Base-by-base conservation (phyloP, 2,888 invertebrate genomes). In the Empis stercorea region DNA sequence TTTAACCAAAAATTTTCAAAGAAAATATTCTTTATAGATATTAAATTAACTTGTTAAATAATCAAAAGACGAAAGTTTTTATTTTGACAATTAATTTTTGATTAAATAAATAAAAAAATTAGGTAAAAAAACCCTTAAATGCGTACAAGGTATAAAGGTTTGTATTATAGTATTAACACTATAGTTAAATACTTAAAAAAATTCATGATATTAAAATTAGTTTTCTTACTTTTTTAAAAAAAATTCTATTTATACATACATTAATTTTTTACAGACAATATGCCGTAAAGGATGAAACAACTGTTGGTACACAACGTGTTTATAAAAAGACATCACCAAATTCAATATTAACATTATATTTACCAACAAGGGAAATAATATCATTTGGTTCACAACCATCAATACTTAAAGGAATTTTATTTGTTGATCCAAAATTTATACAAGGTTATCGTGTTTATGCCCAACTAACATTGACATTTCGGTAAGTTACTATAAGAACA, bases 401-500 rank as follows among this genome's bases (percentile, higher is more conserved):
- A 64, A 79, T 78, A 55, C 75, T 91, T 50, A 89, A 92, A 64
- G 96, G 95, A 20, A 94, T 97, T 30, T 78, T 96, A 3, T 79
- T 91, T 55, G 83, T 94, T 36, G 95, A 96, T 62, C 87, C 92
- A 0, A 93, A 93, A 49, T 84, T 81, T 59, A 74, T 87, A 49
- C 62, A 64, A 54, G 83, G 84, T 53, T 81, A 85, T 64, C 89
- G 91, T 68, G 80, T 88, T 30, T 87, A 80, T 65, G 87, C 86
- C 38, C 87, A 87, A 68, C 78, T 88, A 54, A 85, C 94, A 4
- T 75, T 96, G 51, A 96, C 95, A 14, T 96, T 97, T 71, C 84
- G 96, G 82, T 82, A 62, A 72, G 71, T 59, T 17, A 14, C 40
- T 16, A 10, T 40, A 13, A 5, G 15, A 15, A 36, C 4, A 9